Conservation (phyloP, 2,888 invertebrate genomes). For the Encarsia formosa region DNA sequence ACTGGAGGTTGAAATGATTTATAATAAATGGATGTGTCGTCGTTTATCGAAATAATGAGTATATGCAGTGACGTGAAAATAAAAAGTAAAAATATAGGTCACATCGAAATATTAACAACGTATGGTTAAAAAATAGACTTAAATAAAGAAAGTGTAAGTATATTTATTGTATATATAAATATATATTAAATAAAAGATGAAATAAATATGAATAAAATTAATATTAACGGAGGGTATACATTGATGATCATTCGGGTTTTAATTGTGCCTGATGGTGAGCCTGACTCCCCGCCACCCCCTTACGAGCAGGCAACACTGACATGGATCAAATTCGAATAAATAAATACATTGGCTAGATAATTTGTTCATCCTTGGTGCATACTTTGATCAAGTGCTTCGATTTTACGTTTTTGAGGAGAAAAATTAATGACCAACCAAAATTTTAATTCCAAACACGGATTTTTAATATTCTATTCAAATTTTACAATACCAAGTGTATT, state of each 20-base stretch:
- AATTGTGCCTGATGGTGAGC: constrained; percentile 52
- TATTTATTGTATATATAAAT: not conserved
- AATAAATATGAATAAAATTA: constrained; percentile 10
- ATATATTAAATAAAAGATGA: constrained; percentile 7
- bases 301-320: constrained; percentile 51
- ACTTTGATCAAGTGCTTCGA: not conserved
- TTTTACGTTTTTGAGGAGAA: constrained; percentile 1
- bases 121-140: too few species aligned
- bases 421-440: not conserved
- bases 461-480: too few species aligned
- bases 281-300: constrained; percentile 52
- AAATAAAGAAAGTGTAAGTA: not conserved
- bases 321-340: constrained; percentile 30
- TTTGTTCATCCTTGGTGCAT: constrained; percentile 3
- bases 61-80: constrained; percentile 16
- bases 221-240: constrained; percentile 31
- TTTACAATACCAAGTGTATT: too few species aligned
- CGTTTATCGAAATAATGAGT: too few species aligned
- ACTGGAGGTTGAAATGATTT: constrained; percentile 3
- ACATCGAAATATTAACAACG: constrained; percentile 23
- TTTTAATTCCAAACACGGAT: too few species aligned
- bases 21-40: constrained; percentile 6
- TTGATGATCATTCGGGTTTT: constrained; percentile 45
- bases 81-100: constrained; percentile 14
- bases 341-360: constrained; percentile 35